Evolutionary conservation across 2,888 invertebrate species (phyloP).

Genomic region (Rutpela maculata): DNA sequence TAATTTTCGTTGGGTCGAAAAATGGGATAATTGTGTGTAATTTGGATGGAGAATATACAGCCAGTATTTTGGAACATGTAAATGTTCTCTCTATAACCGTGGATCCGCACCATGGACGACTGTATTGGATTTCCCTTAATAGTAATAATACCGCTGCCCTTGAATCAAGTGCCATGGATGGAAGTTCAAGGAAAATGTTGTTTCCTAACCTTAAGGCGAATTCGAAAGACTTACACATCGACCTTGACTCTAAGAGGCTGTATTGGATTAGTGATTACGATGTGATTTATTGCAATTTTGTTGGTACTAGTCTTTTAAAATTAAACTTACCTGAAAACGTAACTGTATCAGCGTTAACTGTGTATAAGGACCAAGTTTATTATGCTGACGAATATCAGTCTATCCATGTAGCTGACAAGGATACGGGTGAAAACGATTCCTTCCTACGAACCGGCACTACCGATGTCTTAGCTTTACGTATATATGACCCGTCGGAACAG

Average conservation of each 20-base stretch:
- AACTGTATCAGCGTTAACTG: slow-evolving; percentile 80
- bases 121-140: slow-evolving; percentile 75
- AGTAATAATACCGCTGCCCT: slow-evolving; percentile 69
- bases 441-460: slow-evolving; percentile 75
- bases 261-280: slow-evolving; percentile 83
- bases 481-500: slow-evolving; percentile 83
- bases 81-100: slow-evolving; percentile 82
- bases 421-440: slow-evolving; percentile 73
- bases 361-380: slow-evolving; percentile 80
- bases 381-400: slow-evolving; percentile 82
- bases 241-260: slow-evolving; percentile 70
- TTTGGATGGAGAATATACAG: slow-evolving; percentile 83
- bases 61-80: slow-evolving; percentile 71
- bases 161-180: slow-evolving; percentile 82
- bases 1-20: slow-evolving; percentile 83
- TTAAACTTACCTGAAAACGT: slow-evolving; percentile 70
- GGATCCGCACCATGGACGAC: slow-evolving; percentile 79
- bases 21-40: slow-evolving; percentile 82
- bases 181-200: slow-evolving; percentile 73
- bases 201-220: slow-evolving; percentile 65
- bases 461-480: slow-evolving; percentile 79
- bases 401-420: slow-evolving; percentile 80
- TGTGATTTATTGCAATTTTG: slow-evolving; percentile 75
- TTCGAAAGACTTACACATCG: slow-evolving; percentile 67
- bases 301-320: slow-evolving; percentile 61